Conservation (phyloP, 2,888 invertebrate species). For the Agapetus fuscipes region DNA sequence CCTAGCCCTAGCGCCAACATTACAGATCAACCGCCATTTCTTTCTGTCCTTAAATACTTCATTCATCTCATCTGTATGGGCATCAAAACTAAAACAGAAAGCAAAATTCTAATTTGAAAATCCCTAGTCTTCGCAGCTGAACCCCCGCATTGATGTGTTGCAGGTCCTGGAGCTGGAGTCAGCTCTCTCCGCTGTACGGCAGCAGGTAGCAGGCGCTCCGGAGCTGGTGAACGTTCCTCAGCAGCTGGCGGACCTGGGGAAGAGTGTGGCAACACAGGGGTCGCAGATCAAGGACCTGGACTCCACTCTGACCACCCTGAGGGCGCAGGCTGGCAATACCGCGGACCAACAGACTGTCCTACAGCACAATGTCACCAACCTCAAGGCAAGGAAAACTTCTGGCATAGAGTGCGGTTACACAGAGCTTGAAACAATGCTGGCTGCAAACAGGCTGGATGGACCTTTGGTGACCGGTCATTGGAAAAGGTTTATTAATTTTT, state of each 20-base stretch:
- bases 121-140: no score
- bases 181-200: conserved; percentile 45
- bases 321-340: conserved; percentile 36
- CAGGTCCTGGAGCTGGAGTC: conserved; percentile 36
- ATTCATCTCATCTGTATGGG: no score
- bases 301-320: conserved; percentile 32
- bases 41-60: no score
- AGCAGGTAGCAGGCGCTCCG: conserved; percentile 48
- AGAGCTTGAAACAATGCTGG: no score
- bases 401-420: no score
- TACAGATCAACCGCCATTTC: no score
- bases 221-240: conserved; percentile 49
- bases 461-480: no score
- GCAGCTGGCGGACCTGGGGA: conserved; percentile 43
- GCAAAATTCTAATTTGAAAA: no score
- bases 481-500: no score
- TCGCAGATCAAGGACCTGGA: conserved; percentile 47
- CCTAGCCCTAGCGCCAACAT: no score
- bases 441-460: no score
- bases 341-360: conserved; percentile 29
- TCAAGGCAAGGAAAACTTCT: conserved; percentile 27
- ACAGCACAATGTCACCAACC: conserved; percentile 27
- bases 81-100: no score
- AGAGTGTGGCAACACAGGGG: conserved; percentile 49
- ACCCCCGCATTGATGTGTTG: conserved; percentile 2